Evolutionary conservation across 2,888 invertebrate species (phyloP), one percentile per base, ranked within the genome.

Genomic region (Orthosia gothica): DNA sequence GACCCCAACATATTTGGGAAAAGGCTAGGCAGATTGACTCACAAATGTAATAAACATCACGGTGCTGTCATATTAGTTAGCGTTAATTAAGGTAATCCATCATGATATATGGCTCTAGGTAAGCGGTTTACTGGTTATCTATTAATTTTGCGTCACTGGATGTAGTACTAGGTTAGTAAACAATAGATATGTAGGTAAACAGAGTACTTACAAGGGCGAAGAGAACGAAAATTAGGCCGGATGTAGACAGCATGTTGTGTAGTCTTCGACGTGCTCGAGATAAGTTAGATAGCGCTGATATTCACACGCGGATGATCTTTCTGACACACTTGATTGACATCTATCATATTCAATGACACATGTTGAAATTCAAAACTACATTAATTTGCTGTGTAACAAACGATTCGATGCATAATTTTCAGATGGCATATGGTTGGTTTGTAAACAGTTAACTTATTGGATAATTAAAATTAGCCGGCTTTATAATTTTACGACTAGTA

Each of bases 141-240:
- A 69, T 76, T 47, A 67, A 73, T 74, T 79, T 80, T 70, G 79
- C 70, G 62, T 87, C 71, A 78, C 79, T 74, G 68, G 63, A 73
- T 74, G 72, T 83, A 61, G 59, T 55, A 62, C 20, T 76, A 79
- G 54, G 57, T 83, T 54, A 72, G 73, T 58, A 73, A 23, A 66
- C 64, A 78, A 71, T 62, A 66, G 65, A 74, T 84, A 88, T 61
- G 74, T 78, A 83, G 82, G 84, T 84, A 88, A 87, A 88, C 88
- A 86, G 81, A 86, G 83, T 92, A 94, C 94, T 94, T 92, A 94
- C 94, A 83, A 92, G 83, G 84, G 86, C 82, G 58, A 93, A 83
- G 78, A 92, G 86, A 54, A 91, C 74, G 65, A 87, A 86, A 90
- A 94, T 85, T 90, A 94, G 90, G 80, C 89, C 92, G 92, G 92